phyloP scores from a whole-genome alignment of 2,888 invertebrate species.

The Osmoderma eremita region DNA sequence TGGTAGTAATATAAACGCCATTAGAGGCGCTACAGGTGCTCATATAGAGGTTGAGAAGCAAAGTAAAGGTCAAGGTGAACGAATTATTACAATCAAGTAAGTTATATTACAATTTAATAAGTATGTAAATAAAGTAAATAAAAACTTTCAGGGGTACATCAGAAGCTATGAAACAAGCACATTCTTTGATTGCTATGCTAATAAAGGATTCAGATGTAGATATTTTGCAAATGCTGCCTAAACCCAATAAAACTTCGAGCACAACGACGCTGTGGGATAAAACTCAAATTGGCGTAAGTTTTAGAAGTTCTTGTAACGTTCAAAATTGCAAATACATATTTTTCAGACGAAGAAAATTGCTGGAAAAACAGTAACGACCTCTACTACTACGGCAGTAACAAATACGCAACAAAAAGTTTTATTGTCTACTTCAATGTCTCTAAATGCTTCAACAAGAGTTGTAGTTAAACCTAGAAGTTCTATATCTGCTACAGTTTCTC shows the following conservation, averaged over 20 bases:
- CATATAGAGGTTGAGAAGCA: slow-evolving; percentile 99
- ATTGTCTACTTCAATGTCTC: slow-evolving; percentile 49
- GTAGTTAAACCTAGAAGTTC: slow-evolving; percentile 56
- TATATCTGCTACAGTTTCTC: slow-evolving; percentile 50
- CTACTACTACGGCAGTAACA: slow-evolving; percentile 44
- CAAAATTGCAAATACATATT: slow-evolving; percentile 11
- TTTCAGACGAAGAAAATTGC: slow-evolving; percentile 61
- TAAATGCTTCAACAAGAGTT: slow-evolving; percentile 47
- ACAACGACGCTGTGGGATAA: slow-evolving; percentile 70
- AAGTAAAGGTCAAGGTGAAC: slow-evolving; percentile 91
- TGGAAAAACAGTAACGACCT: slow-evolving; percentile 55
- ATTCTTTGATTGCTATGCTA: slow-evolving; percentile 87
- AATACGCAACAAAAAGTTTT: slow-evolving; percentile 53
- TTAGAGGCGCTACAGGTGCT: slow-evolving; percentile 95
- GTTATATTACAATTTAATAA: slow-evolving; percentile 51
- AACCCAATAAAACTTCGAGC: slow-evolving; percentile 65
- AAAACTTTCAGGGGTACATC: slow-evolving; percentile 78
- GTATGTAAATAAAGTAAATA: slow-evolving; percentile 8
- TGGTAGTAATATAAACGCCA: slow-evolving; percentile 98
- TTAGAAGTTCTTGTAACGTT: background rate
- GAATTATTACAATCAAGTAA: slow-evolving; percentile 94
- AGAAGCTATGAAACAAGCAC: slow-evolving; percentile 93
- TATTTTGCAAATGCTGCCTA: slow-evolving; percentile 82
- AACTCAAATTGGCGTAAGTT: slow-evolving; percentile 65
- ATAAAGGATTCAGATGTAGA: slow-evolving; percentile 97